Evolutionary conservation across 2,113 vertebrate species (phyloP).

Genomic region (Peromyscus leucopus): DNA sequence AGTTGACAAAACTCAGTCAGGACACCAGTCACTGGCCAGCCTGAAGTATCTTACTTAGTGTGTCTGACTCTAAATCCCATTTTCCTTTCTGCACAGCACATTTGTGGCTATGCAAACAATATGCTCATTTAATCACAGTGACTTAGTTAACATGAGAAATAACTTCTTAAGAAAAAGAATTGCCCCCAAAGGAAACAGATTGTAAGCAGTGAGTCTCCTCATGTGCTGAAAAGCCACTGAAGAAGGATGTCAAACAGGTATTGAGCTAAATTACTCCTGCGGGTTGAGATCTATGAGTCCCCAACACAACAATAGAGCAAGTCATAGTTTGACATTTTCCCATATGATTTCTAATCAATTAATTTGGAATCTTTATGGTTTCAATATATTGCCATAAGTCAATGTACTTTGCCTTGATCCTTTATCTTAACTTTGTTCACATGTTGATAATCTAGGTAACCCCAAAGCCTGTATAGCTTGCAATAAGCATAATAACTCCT

Average conservation of each 20-base stretch:
- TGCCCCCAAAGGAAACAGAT: neutral
- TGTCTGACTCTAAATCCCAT: neutral
- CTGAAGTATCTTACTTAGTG: neutral
- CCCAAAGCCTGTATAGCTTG: neutral
- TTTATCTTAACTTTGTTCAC: conserved; percentile 5
- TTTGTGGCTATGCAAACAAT: neutral
- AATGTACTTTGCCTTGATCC: neutral
- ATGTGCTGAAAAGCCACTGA: neutral
- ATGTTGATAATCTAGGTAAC: neutral
- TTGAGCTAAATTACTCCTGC: neutral
- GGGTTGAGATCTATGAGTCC: neutral
- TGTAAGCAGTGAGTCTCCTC: neutral
- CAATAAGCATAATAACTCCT: neutral
- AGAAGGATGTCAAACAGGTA: neutral
- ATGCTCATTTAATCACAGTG: neutral
- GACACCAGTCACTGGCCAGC: neutral
- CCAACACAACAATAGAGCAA: neutral
- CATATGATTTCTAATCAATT: neutral
- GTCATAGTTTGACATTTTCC: neutral
- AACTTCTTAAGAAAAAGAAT: neutral
- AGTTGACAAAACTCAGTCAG: neutral
- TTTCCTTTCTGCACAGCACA: neutral
- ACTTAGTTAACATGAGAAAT: neutral
- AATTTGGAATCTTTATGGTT: conserved; percentile 39
- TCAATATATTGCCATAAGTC: neutral